A percentile compares a stretch with the other conserved stretches of the same genome.
Conservation (phyloP, 35 echinoderm and acorn worm genomes). For the Acanthaster planci region DNA sequence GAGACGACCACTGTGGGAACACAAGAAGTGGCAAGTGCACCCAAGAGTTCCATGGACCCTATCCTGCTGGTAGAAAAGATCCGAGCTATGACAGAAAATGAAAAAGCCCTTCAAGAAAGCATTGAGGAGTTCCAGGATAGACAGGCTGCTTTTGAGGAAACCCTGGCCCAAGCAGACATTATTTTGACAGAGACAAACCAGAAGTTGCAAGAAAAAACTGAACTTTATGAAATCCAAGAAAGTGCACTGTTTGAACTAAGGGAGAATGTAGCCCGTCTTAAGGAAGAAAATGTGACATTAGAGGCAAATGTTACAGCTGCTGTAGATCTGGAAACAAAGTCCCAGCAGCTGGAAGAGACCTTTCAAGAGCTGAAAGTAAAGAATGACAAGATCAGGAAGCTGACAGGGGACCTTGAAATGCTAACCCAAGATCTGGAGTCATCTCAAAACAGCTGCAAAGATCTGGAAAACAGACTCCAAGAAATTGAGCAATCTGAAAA, state of each 20-base stretch:
- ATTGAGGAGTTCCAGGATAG: conserved; percentile 65
- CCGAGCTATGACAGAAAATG: conserved; percentile 65
- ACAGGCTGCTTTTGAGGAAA: conserved; percentile 60
- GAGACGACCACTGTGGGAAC: neutral
- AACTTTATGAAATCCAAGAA: neutral
- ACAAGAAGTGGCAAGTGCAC: neutral
- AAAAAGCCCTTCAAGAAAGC: conserved; percentile 50
- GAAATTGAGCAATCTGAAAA: conserved; percentile 12
- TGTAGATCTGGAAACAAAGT: neutral
- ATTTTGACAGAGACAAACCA: conserved; percentile 70
- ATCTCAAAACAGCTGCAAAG: neutral
- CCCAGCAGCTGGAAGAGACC: neutral
- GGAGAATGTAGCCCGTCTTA: neutral
- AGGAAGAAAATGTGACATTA: neutral
- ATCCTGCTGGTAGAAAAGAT: neutral
- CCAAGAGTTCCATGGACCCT: neutral
- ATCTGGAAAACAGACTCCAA: neutral
- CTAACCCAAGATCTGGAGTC: neutral
- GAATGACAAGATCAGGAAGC: neutral
- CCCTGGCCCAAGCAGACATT: conserved; percentile 49
- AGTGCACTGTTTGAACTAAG: neutral
- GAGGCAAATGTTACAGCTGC: neutral
- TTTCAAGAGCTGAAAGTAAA: neutral
- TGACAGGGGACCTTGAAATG: neutral
- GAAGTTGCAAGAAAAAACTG: neutral